These are phyloP conservation scores for Steinernema feltiae DNA, from an alignment of 1,140 invertebrate species.

Conservation along the genomic window DNA sequence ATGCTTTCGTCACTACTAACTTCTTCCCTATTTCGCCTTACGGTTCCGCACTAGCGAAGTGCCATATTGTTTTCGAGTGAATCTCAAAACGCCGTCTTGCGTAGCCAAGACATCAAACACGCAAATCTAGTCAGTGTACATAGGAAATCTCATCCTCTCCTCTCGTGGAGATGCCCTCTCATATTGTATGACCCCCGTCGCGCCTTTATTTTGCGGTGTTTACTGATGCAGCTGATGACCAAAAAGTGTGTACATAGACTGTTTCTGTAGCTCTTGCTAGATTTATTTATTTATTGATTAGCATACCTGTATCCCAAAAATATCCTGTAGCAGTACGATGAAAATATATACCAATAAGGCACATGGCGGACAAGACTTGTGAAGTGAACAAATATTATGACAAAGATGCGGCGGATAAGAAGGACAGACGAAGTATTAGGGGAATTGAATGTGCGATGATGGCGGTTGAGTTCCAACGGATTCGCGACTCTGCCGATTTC, in stretches of 20 bases:
- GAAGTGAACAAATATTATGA: background rate
- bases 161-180: background rate
- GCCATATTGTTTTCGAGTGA: background rate
- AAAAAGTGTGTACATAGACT: conserved; percentile 7
- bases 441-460: background rate
- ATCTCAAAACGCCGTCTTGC: background rate
- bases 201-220: background rate
- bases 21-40: background rate
- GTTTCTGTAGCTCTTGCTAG: background rate
- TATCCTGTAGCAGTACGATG: background rate
- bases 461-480: background rate
- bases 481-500: conserved; percentile 8
- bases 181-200: background rate
- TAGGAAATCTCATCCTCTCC: background rate
- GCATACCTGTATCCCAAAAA: no score
- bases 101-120: background rate
- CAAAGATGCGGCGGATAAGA: background rate
- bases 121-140: conserved; percentile 13
- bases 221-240: background rate
- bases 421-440: no score
- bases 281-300: background rate
- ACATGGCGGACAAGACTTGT: no score
- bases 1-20: background rate
- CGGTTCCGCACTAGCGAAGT: background rate
- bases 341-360: background rate